Conservation (phyloP, 2,797 vertebrate genomes). For the Coreius guichenoti region DNA sequence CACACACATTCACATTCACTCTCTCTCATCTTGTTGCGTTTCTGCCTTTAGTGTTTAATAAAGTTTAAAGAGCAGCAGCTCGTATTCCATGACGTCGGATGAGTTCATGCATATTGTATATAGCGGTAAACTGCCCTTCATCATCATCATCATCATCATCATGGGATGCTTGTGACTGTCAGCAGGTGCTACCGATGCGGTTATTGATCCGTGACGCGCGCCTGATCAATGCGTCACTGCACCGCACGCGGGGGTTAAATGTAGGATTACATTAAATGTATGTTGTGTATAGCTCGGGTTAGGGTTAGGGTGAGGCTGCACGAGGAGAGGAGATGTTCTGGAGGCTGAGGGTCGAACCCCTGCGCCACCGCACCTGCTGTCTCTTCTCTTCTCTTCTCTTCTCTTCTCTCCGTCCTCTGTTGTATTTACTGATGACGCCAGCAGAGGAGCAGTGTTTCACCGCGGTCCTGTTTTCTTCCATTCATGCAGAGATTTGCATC, state of each 20-base stretch:
- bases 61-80: slow-evolving; percentile 11
- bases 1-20: background rate
- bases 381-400: too few species aligned
- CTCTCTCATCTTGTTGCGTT: background rate
- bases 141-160: background rate
- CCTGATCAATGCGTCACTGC: slow-evolving; percentile 18
- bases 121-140: background rate
- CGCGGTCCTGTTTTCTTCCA: background rate
- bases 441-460: slow-evolving; percentile 57
- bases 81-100: background rate
- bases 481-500: background rate
- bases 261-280: background rate
- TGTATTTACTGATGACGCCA: slow-evolving; percentile 48
- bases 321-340: background rate
- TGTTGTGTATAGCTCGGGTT: background rate
- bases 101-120: background rate
- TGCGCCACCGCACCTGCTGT: slow-evolving; percentile 13
- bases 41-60: background rate
- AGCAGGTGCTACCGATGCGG: slow-evolving; percentile 14
- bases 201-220: slow-evolving; percentile 28
- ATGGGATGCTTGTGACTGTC: background rate
- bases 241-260: background rate
- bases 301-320: background rate
- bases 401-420: background rate
- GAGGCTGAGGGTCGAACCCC: background rate